Percentiles rank a stretch among this genome's conserved stretches.
Conservation (phyloP, 1,140 invertebrate species). For the Drosophila suzukii region DNA sequence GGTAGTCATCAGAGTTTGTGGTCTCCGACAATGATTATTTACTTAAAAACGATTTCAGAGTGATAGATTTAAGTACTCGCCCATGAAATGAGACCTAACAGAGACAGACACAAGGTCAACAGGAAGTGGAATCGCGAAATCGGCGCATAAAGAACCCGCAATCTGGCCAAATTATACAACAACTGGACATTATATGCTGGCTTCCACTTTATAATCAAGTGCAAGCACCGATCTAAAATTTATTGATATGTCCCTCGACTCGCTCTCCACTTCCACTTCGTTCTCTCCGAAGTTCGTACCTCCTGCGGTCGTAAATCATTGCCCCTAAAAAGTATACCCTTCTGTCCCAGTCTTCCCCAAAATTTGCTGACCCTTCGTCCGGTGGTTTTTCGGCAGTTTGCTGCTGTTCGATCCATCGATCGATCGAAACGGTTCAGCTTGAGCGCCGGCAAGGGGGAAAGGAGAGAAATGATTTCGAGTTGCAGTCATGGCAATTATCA, state of each 20-base stretch:
- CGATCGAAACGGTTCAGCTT: conserved; percentile 23
- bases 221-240: conserved; percentile 67
- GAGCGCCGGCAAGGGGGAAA: conserved; percentile 14
- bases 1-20: too few relatives aligned
- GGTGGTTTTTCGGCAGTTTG: conserved; percentile 17
- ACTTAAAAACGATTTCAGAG: background rate
- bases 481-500: conserved; percentile 67
- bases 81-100: conserved; percentile 77
- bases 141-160: conserved; percentile 65
- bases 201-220: conserved; percentile 75
- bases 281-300: background rate
- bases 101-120: conserved; percentile 30
- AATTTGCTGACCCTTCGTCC: conserved; percentile 50
- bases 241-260: conserved; percentile 66
- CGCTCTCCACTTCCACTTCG: background rate
- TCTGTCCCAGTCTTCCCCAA: conserved; percentile 16
- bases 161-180: conserved; percentile 66
- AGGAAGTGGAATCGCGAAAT: conserved; percentile 46
- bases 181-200: conserved; percentile 42
- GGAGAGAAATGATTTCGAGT: conserved; percentile 35
- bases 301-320: conserved; percentile 64
- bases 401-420: conserved; percentile 12
- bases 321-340: conserved; percentile 47
- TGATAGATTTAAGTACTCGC: conserved; percentile 80
- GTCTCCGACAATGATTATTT: background rate